Evolutionary conservation across 2,113 vertebrate genomes (phyloP), one percentile per base, ranked within the genome.

Genomic region (Bubo bubo): DNA sequence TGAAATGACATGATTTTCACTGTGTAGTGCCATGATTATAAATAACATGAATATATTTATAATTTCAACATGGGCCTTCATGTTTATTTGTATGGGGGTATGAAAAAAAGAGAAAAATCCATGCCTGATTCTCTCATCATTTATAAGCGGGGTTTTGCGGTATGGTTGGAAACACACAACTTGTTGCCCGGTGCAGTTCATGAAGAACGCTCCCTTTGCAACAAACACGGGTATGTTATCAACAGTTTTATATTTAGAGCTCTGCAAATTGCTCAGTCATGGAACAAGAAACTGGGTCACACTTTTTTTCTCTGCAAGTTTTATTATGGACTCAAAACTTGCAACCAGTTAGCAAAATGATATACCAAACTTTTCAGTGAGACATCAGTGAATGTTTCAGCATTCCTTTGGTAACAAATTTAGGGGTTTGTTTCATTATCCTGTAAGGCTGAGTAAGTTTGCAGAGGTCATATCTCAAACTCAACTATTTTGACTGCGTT

Each of bases 1-100:
- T 30, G 41, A 58, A 66, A 56, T 86, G 1, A 97, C 56, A 72
- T 97, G 60, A 88, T 70, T 96, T 90, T 88, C 94, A 96, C 95
- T 96, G 75, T 96, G 88, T 96, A 96, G 96, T 97, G 97, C 96
- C 97, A 97, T 96, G 93, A 80, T 92, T 83, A 92, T 66, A 92
- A 95, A 90, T 53, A 83, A 95, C 79, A 95, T 86, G 94, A 97
- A 96, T 97, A 97, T 72, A 97, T 97, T 97, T 97, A 41, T 97
- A 94, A 96, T 97, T 95, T 96, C 93, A 95, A 5, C 39, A 3
- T 17, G 64, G 63, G 16, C 6, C 77, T 88, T 90, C 93, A 52
- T 53, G 72, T 86, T 80, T 76, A 3, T 97, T 97, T 95, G 26
- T n/a, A 35, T 7, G 18, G 41, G 79, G 64, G 21, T 58, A 41